Evolutionary conservation across 2,113 vertebrate species (phyloP).

Genomic region (Calyptommatus sinebrachiatus): DNA sequence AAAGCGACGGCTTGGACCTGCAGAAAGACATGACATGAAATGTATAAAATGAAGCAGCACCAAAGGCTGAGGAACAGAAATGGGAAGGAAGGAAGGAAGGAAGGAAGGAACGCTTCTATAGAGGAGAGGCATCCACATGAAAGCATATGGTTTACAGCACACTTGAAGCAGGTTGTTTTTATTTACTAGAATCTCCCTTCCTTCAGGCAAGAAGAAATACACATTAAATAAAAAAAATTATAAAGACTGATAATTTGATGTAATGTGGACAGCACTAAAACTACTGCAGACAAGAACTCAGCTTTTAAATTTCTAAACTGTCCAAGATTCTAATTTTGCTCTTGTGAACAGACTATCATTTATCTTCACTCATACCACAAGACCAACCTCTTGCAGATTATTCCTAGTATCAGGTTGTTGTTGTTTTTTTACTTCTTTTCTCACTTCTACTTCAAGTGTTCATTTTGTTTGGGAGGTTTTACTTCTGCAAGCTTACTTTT

Average conservation of each 20-base stretch:
- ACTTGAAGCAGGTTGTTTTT: no score
- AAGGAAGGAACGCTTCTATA: not conserved
- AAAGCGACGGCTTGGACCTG: constrained; percentile 96
- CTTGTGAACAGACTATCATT: not conserved
- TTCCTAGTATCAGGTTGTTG: not conserved
- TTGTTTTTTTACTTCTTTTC: not conserved
- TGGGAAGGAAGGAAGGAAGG: not conserved
- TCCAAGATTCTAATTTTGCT: not conserved
- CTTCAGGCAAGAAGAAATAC: no score
- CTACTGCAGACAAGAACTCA: not conserved
- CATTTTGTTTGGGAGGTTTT: not conserved
- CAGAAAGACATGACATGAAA: constrained; percentile 36
- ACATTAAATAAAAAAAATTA: no score
- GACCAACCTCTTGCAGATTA: not conserved
- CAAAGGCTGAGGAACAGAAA: not conserved
- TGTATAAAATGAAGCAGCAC: constrained; percentile 35
- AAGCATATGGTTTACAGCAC: no score
- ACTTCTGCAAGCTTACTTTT: no score
- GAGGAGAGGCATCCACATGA: no score
- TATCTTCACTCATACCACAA: not conserved
- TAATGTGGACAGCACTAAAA: no score
- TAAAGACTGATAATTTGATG: no score
- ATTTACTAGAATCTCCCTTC: no score
- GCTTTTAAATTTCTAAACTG: not conserved
- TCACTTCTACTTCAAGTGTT: not conserved